phyloP scores from a whole-genome alignment of 2,113 vertebrate species.

The Origma solitaria region DNA sequence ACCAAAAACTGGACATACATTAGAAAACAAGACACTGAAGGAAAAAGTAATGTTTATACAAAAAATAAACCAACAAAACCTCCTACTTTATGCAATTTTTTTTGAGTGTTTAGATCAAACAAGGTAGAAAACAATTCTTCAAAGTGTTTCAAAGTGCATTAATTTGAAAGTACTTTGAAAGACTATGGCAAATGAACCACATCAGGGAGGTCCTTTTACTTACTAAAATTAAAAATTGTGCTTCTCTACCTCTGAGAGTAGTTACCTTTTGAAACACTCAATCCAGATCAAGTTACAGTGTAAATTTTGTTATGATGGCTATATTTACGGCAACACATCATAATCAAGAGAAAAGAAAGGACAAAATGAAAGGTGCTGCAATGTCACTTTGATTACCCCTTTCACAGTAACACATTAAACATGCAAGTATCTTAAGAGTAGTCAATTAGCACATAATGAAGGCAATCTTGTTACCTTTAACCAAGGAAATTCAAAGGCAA shows the following conservation, averaged over 20 bases:
- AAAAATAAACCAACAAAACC: not conserved
- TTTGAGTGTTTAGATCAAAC: not conserved
- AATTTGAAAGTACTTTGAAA: not conserved
- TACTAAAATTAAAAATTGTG: not conserved
- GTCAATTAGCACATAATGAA: not conserved
- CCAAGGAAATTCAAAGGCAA: not conserved
- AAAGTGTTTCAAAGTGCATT: not conserved
- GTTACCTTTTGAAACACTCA: not conserved
- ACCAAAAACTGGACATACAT: not conserved
- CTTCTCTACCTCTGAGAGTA: not conserved
- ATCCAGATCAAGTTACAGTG: not conserved
- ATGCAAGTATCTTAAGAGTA: not conserved
- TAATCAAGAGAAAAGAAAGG: not conserved
- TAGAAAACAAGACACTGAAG: not conserved
- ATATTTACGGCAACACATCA: not conserved
- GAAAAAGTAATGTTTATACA: fast-evolving
- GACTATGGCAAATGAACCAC: not conserved
- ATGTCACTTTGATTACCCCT: not conserved
- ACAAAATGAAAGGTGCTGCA: not conserved
- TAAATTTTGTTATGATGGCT: not conserved
- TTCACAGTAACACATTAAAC: not conserved
- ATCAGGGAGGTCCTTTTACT: not conserved
- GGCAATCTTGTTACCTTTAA: not conserved
- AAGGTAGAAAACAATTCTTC: not conserved
- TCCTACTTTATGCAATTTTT: not conserved